Base-by-base conservation (phyloP, 2,113 vertebrate genomes). In the Lontra canadensis region DNA sequence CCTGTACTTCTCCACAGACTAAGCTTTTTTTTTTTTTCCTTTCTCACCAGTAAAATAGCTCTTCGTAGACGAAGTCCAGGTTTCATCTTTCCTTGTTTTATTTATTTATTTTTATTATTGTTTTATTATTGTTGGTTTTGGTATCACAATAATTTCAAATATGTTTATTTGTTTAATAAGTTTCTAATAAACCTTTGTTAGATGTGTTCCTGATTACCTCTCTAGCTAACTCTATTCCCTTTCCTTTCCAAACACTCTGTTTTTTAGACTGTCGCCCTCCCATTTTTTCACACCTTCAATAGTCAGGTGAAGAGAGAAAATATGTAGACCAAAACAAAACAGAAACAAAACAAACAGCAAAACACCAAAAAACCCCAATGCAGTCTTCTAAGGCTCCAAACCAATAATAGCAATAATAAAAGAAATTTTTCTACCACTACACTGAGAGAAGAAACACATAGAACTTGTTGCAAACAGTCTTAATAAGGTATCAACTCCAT, bases 401-500 rank as follows among this genome's bases (percentile, higher is more conserved):
- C 52, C 21, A n/a, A 63, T 10, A 65, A 5, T 9, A 96, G 57
- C 25, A 79, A 31, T 15, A 63, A 63, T 42, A 65, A 57, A 82
- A 76, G 4, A 90, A 26, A 4, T 6, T 36, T 57, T 11, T 88
- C 0, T 15, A 92, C 17, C 21, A 23, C 29, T 25, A 57, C 26
- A 86, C 6, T 26, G 12, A 49, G 26, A 73, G 31, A 76, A 20
- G 49, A 88, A 88, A 12, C 7, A n/a, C 17, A 17, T 17, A 11
- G 3, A 83, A 39, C 39, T 61, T 76, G 34, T 12, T 59, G 6
- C 10, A 80, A 31, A 44, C 8, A 18, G 0, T 69, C 31, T 92
- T 73, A 74, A 61, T 6, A 25, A 4, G 14, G 74, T 3, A 3
- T 3, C 1, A 1, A 7, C 2, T 36, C 2, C 7, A 0, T 7